Evolutionary conservation across 2,888 invertebrate genomes (phyloP).

Genomic region (Drosophila hamatofila): DNA sequence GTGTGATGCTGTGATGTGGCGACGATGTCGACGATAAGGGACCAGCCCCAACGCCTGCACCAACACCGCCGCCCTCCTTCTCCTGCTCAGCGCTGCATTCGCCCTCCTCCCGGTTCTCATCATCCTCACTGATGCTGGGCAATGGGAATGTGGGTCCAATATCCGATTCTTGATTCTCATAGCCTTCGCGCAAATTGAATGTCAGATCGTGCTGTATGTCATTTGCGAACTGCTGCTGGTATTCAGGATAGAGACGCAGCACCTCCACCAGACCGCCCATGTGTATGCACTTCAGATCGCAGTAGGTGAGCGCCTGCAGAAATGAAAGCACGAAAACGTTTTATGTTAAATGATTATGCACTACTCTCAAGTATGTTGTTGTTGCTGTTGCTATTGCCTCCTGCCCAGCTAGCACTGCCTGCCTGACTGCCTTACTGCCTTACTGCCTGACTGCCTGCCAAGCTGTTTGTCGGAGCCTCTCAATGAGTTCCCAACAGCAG

Average conservation of each 20-base stretch:
- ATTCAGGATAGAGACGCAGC: constrained; percentile 95
- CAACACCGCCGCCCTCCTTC: constrained; percentile 92
- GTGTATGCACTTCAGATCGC: constrained; percentile 97
- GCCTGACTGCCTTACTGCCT: neutral
- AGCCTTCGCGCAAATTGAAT: constrained; percentile 96
- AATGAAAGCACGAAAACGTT: constrained; percentile 20
- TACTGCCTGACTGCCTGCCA: neutral
- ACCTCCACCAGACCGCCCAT: constrained; percentile 96
- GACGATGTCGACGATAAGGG: constrained; percentile 86
- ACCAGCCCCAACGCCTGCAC: constrained; percentile 88
- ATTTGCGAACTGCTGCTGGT: constrained; percentile 96
- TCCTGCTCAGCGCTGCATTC: constrained; percentile 96
- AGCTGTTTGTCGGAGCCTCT: constrained; percentile 1
- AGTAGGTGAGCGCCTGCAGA: constrained; percentile 94
- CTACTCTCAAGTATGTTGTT: constrained; percentile 18
- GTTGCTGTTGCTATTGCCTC: neutral
- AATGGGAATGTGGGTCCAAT: constrained; percentile 87
- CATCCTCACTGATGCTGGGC: constrained; percentile 98
- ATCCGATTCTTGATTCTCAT: constrained; percentile 90
- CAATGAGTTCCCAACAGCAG: constrained; percentile 30
- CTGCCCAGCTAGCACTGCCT: neutral
- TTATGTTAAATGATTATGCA: constrained; percentile 60
- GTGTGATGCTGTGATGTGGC: constrained; percentile 82
- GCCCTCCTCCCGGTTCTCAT: constrained; percentile 94
- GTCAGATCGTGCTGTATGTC: constrained; percentile 98